Evolutionary conservation across 2,888 invertebrate genomes (phyloP), one percentile per base, ranked within the genome.

Genomic region (Acanthopleura granulata): DNA sequence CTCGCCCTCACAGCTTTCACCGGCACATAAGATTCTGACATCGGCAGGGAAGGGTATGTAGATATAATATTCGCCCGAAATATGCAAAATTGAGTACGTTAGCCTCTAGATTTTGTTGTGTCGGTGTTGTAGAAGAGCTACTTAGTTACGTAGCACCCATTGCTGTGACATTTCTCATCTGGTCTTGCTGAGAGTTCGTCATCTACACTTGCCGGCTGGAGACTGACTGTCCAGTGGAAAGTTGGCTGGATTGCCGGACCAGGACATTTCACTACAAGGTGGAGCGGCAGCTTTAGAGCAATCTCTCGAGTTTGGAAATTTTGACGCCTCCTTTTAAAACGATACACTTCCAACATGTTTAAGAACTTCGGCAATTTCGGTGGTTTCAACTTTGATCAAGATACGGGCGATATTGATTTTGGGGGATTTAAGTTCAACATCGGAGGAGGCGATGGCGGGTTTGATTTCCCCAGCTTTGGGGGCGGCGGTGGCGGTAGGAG

Each of bases 361-460:
- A 66, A 6, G 12, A 66, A 27, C n/a, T 57, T 57, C 57, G 22
- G 57, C 22, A 57, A 57, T 66, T 66, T 66, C 16, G 66, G 66
- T 22, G 22, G 66, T 22, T 66, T 66, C 25, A 25, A 27, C 66
- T 66, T 66, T 14, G 25, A 66, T 25, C 66, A 66, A 25, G 66
- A 27, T 27, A 6, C 27, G 22, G 71, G 71, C n/a, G 49, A 29
- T 25, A 29, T 71, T 16, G 25, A n/a, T 49, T 9, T 71, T 14
- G 71, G 71, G 1, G 71, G 71, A 18, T 49, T 49, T n/a, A 71
- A 49, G 25, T 71, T 71, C 50, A 49, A 71, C 40, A 71, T 71
- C 22, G 71, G 71, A 1, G 71, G 71, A 18, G 71, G 71, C 3
- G 71, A 71, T 25, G 71, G 71, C 49, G 71, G 71, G n/a, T 49